Evolutionary conservation across 2,888 invertebrate genomes (phyloP).

Genomic region (Coremacera marginata): DNA sequence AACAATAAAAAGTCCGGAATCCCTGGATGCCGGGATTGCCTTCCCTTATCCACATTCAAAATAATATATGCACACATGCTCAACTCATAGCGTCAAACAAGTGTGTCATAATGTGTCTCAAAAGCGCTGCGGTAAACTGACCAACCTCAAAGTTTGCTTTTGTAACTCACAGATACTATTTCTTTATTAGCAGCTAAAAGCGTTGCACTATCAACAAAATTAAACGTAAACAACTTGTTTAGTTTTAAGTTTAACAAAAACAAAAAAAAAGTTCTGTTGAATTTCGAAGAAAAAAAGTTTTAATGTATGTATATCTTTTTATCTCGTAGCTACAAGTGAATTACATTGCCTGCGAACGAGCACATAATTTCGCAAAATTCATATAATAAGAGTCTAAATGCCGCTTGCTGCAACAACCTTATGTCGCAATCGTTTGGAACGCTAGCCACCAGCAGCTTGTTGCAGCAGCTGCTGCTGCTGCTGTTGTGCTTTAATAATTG

Average conservation of each 20-base stretch:
- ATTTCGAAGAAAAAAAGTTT: background rate
- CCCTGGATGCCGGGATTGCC: too few relatives aligned
- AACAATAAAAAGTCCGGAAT: too few relatives aligned
- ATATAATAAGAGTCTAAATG: background rate
- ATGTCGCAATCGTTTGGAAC: conserved; percentile 28
- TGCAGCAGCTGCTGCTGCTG: conserved; percentile 45
- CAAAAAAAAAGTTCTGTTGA: background rate
- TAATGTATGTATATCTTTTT: background rate
- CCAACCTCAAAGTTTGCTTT: conserved; percentile 30
- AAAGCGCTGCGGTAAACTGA: conserved; percentile 6
- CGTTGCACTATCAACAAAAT: background rate
- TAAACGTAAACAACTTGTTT: background rate
- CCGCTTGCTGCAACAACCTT: background rate
- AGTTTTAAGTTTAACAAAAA: background rate
- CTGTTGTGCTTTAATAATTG: conserved; percentile 34
- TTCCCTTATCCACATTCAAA: conserved; percentile 40
- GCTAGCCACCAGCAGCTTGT: conserved; percentile 49
- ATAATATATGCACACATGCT: conserved; percentile 6
- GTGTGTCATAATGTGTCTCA: conserved; percentile 9
- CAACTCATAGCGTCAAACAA: conserved; percentile 10
- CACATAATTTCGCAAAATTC: too few relatives aligned
- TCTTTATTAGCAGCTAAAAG: background rate
- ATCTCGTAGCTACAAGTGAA: background rate
- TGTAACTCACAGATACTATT: background rate
- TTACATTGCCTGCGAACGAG: background rate